phyloP scores from a whole-genome alignment of 1,140 invertebrate genomes.

The Drosophila burlai region DNA sequence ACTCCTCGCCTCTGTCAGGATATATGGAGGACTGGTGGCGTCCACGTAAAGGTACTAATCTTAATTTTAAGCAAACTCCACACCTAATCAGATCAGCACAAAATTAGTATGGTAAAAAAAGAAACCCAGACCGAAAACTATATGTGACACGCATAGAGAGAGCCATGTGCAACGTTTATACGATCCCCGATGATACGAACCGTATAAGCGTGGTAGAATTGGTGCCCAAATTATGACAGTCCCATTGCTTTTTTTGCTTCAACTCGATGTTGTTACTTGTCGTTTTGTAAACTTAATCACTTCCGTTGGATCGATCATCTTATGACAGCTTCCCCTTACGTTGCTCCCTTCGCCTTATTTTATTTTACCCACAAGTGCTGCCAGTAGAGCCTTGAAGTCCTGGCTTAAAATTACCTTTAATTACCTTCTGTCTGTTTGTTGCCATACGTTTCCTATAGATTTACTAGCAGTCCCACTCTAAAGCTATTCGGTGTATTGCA shows the following conservation, averaged over 20 bases:
- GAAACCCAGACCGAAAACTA: neutral
- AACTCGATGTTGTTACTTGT: slow-evolving; percentile 29
- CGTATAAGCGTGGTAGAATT: slow-evolving; percentile 29
- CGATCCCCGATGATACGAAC: neutral
- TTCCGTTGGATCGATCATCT: slow-evolving; percentile 10
- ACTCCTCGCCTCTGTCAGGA: slow-evolving; percentile 96
- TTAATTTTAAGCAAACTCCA: slow-evolving; percentile 73
- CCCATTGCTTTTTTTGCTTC: slow-evolving; percentile 37
- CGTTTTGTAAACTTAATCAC: slow-evolving; percentile 1
- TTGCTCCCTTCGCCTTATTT: neutral
- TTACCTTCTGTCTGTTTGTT: neutral
- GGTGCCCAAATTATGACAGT: slow-evolving; percentile 25
- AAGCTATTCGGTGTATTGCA: neutral
- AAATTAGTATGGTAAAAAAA: slow-evolving; percentile 16
- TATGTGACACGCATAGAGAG: slow-evolving; percentile 13
- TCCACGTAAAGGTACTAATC: slow-evolving; percentile 94
- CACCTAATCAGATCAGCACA: slow-evolving; percentile 53
- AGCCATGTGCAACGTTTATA: slow-evolving; percentile 29
- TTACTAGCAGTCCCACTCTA: neutral
- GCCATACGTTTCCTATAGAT: neutral
- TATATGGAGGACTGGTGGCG: slow-evolving; percentile 98
- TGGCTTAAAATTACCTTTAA: no score
- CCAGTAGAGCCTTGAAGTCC: neutral
- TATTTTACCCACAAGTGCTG: slow-evolving; percentile 11
- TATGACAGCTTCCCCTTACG: slow-evolving; percentile 2